phyloP scores from a whole-genome alignment of 2,113 vertebrate species.

The Saguinus midas region DNA sequence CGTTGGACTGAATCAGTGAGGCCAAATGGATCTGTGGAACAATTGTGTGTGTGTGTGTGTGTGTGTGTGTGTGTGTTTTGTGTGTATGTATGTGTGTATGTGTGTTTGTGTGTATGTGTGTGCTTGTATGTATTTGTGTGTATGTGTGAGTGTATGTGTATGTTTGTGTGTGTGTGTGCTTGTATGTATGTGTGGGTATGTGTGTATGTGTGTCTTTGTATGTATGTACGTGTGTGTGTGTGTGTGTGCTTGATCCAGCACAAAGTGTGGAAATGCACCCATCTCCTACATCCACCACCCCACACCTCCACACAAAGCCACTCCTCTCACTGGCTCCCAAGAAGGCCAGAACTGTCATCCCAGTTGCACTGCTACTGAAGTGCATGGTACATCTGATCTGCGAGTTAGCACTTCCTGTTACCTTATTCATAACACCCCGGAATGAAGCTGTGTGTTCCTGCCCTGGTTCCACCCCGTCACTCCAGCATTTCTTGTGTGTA shows the following conservation, averaged over 20 bases:
- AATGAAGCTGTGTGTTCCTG: neutral
- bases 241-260: neutral
- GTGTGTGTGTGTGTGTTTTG: no score
- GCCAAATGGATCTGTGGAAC: slow-evolving; percentile 27
- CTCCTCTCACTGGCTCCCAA: neutral
- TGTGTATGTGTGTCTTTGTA: neutral
- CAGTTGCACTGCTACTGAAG: neutral
- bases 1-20: slow-evolving; percentile 64
- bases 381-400: neutral
- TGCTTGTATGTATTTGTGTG: neutral
- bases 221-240: neutral
- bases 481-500: neutral
- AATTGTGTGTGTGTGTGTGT: neutral
- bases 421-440: neutral
- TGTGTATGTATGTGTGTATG: neutral
- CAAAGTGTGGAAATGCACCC: neutral
- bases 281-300: neutral
- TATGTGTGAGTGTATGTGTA: neutral
- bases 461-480: neutral
- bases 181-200: neutral
- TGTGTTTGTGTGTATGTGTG: neutral
- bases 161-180: neutral
- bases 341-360: neutral
- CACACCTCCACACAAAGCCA: neutral
- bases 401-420: neutral